A percentile compares a stretch with the other conserved stretches of the same genome.
phyloP scores from a whole-genome alignment of 2,797 vertebrate genomes.

The Amniataba percoides region DNA sequence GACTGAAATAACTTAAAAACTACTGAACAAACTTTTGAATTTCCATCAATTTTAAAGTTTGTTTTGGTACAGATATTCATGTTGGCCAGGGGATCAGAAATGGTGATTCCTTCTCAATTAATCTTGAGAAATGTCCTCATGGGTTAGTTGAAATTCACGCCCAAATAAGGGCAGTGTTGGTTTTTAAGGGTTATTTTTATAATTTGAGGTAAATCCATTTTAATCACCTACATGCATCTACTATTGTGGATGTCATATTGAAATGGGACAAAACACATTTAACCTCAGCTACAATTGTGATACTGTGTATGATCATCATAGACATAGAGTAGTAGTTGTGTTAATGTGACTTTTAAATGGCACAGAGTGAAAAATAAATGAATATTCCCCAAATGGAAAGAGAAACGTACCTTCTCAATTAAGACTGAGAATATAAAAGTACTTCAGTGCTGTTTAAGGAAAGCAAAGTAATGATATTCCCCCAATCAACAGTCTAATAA shows the following conservation, averaged over 20 bases:
- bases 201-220: not conserved
- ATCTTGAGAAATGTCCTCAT: not conserved
- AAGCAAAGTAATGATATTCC: constrained; percentile 14
- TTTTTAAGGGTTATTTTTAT: not conserved
- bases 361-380: not conserved
- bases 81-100: not conserved
- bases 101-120: not conserved
- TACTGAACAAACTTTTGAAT: not conserved
- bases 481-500: constrained; percentile 26
- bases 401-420: not conserved
- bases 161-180: too few species aligned
- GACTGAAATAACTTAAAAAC: not conserved
- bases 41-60: not conserved
- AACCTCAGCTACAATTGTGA: not conserved
- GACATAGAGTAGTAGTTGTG: not conserved
- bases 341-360: not conserved
- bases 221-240: not conserved
- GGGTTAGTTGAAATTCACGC: too few species aligned
- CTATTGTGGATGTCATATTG: not conserved
- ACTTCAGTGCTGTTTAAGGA: not conserved
- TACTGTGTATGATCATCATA: not conserved
- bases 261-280: not conserved
- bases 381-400: not conserved
- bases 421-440: not conserved
- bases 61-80: not conserved